A percentile compares a stretch with the other conserved stretches of the same genome.
These are phyloP conservation scores for Craterocephalus amniculus DNA, from an alignment of 2,797 vertebrate genomes.

Conservation along the genomic window DNA sequence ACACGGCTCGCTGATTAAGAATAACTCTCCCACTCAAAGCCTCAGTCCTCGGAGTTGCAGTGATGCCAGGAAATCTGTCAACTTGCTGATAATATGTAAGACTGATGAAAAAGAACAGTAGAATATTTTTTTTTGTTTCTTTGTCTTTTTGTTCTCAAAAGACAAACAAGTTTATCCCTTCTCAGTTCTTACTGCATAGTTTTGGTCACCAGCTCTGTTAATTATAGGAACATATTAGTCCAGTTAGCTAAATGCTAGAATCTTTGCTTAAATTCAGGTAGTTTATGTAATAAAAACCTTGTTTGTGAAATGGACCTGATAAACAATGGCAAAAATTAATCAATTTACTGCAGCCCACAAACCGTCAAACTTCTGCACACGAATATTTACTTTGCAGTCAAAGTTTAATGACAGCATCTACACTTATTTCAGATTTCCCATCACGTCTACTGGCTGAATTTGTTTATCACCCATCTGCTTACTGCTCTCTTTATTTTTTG, in stretches of 20 bases:
- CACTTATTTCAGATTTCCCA: neutral
- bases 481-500: neutral
- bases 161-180: neutral
- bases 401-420: neutral
- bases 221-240: neutral
- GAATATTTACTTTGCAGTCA: neutral
- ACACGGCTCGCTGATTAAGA: constrained; percentile 48
- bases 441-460: neutral
- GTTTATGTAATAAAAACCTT: neutral
- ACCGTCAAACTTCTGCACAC: neutral
- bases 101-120: neutral
- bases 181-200: neutral
- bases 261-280: neutral
- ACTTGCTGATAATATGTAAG: neutral
- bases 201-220: neutral
- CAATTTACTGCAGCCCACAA: neutral
- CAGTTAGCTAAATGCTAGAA: neutral
- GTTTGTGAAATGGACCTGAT: neutral
- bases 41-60: constrained; percentile 21
- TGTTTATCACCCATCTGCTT: neutral
- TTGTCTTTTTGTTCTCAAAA: neutral
- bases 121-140: neutral
- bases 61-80: constrained; percentile 17
- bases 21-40: constrained; percentile 41
- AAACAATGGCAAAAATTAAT: neutral